Evolutionary conservation across 1,140 invertebrate species (phyloP).

Genomic region (Trichonephila clavipes): DNA sequence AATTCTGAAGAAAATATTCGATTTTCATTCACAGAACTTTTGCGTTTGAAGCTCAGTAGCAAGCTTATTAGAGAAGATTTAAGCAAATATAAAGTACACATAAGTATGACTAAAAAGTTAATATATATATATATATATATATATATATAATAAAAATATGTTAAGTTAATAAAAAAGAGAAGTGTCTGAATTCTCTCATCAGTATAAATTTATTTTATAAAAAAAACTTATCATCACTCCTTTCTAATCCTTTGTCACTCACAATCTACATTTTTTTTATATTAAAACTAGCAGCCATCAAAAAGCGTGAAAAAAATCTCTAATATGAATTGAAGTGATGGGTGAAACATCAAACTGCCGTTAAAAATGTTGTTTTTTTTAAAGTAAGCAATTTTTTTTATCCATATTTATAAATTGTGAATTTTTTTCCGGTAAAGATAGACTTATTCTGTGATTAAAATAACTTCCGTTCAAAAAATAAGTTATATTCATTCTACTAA

Average conservation of each 20-base stretch:
- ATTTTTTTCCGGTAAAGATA: not conserved
- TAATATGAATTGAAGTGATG: constrained; percentile 39
- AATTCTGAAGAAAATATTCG: no score
- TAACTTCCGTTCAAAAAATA: not conserved
- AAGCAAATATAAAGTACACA: no score
- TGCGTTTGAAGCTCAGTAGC: no score
- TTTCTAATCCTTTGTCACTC: not conserved
- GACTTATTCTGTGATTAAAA: not conserved
- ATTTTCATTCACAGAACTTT: no score
- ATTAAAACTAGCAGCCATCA: constrained; percentile 13
- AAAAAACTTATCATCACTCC: not conserved
- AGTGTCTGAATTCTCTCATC: not conserved
- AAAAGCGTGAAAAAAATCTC: not conserved
- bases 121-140: no score
- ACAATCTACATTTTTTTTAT: not conserved
- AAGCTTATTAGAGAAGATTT: no score
- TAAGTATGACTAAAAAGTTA: no score
- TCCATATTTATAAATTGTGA: not conserved
- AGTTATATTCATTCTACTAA: not conserved
- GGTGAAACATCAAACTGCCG: constrained; percentile 16
- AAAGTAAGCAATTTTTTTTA: not conserved
- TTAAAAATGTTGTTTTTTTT: constrained; percentile 6
- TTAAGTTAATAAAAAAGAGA: no score
- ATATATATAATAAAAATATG: no score
- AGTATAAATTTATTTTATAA: constrained; percentile 17